These are phyloP conservation scores for Drosophila mulleri DNA, from an alignment of 2,888 invertebrate genomes.

Conservation along the genomic window DNA sequence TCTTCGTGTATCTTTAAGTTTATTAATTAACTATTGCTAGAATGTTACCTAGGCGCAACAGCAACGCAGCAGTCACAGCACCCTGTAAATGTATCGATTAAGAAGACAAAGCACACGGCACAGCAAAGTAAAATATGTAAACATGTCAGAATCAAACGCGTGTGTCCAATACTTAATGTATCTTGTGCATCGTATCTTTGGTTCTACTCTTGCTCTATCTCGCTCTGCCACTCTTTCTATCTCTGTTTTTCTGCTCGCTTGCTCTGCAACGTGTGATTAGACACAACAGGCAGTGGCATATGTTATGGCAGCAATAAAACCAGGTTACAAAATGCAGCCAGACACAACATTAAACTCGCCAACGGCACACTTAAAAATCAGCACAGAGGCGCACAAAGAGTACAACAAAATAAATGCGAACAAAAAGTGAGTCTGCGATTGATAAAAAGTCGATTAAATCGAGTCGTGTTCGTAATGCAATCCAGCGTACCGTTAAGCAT, in stretches of 20 bases:
- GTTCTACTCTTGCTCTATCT: constrained; percentile 8
- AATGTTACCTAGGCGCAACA: background rate
- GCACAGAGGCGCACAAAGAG: constrained; percentile 44
- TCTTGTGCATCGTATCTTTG: constrained; percentile 66
- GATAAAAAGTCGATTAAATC: constrained; percentile 68
- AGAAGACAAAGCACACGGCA: constrained; percentile 42
- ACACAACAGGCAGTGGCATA: constrained; percentile 63
- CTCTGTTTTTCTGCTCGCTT: constrained; percentile 19
- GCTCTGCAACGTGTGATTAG: constrained; percentile 64
- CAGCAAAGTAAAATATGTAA: constrained; percentile 56
- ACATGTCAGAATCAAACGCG: constrained; percentile 67
- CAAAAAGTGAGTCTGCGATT: constrained; percentile 72
- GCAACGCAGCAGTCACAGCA: constrained; percentile 30
- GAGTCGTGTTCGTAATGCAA: constrained; percentile 35
- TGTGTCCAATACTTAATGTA: constrained; percentile 76
- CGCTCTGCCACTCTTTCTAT: constrained; percentile 3
- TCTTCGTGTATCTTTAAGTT: constrained; percentile 23
- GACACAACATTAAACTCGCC: constrained; percentile 61
- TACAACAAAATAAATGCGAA: constrained; percentile 21
- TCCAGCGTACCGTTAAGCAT: constrained; percentile 26
- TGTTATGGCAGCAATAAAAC: constrained; percentile 78
- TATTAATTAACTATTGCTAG: constrained; percentile 19
- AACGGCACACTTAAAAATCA: constrained; percentile 67
- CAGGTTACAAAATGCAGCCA: constrained; percentile 79
- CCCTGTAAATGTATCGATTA: constrained; percentile 74